These are phyloP conservation scores for Lacanobia oleracea DNA, from an alignment of 2,888 invertebrate species.

Conservation along the genomic window DNA sequence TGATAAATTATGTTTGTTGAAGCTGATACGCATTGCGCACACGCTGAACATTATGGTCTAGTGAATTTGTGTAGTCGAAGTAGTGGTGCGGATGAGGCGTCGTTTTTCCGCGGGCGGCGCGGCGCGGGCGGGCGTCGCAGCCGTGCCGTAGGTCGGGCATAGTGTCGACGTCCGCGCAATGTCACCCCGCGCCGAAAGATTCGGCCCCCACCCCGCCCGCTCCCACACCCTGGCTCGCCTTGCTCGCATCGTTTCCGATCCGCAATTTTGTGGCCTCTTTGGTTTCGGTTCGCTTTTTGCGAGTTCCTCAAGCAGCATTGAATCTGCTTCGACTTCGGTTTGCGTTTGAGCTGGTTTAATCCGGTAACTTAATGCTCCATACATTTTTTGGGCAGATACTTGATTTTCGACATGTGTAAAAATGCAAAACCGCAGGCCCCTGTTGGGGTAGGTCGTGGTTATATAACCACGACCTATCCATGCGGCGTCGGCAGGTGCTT, in stretches of 20 bases:
- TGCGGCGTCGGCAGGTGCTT: slow-evolving; percentile 82
- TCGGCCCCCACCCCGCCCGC: slow-evolving; percentile 74
- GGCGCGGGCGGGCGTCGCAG: slow-evolving; percentile 72
- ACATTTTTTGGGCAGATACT: neutral
- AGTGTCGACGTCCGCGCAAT: slow-evolving; percentile 87
- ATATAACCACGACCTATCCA: slow-evolving; percentile 78
- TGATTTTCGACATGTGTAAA: slow-evolving; percentile 9
- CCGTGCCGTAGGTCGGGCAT: slow-evolving; percentile 87
- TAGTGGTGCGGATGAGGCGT: slow-evolving; percentile 76
- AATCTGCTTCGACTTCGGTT: slow-evolving; percentile 15
- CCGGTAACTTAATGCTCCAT: neutral
- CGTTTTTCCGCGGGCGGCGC: slow-evolving; percentile 76
- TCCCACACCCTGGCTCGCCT: slow-evolving; percentile 59
- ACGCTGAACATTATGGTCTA: slow-evolving; percentile 56
- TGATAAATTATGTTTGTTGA: slow-evolving; percentile 36
- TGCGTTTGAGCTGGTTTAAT: neutral
- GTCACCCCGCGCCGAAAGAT: slow-evolving; percentile 86
- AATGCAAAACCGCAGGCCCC: slow-evolving; percentile 52
- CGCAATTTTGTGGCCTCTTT: slow-evolving; percentile 73
- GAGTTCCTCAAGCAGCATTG: slow-evolving; percentile 26
- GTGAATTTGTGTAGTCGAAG: slow-evolving; percentile 52
- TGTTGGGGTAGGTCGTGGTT: slow-evolving; percentile 81
- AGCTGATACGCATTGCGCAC: slow-evolving; percentile 36
- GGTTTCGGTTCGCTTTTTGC: slow-evolving; percentile 61
- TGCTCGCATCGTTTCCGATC: slow-evolving; percentile 82